phyloP scores from a whole-genome alignment of 2,797 vertebrate species.

The Lutjanus campechanus region DNA sequence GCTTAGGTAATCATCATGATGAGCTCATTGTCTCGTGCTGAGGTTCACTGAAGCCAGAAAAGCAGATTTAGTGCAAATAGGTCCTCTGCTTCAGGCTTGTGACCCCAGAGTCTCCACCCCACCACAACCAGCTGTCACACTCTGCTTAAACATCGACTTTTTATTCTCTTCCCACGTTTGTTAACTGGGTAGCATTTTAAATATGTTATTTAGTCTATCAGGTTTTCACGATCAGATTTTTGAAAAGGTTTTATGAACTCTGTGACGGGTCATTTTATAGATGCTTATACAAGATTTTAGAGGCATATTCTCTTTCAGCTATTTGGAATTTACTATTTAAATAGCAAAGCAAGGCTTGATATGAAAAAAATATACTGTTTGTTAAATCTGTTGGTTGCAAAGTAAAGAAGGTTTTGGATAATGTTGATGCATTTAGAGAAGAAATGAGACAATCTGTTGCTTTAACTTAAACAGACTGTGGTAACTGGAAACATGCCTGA shows the following conservation, averaged over 20 bases:
- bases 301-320: no score
- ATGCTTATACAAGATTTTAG: no score
- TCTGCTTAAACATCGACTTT: conserved; percentile 16
- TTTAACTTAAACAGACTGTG: neutral
- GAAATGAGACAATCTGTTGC: neutral
- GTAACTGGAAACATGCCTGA: neutral
- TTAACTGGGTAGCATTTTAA: neutral
- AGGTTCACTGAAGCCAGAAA: conserved; percentile 51
- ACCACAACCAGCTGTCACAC: conserved; percentile 68
- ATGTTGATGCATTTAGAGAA: neutral
- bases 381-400: neutral
- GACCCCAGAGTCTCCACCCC: conserved; percentile 31
- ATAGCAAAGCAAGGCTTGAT: neutral
- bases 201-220: neutral
- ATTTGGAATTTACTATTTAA: neutral
- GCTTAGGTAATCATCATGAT: conserved; percentile 59
- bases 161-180: conserved; percentile 13
- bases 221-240: no score
- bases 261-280: no score
- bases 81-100: conserved; percentile 49
- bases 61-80: conserved; percentile 62
- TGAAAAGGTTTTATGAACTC: no score
- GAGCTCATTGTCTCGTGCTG: conserved; percentile 63
- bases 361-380: neutral
- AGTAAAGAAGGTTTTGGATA: neutral